Conservation (phyloP, 2,113 vertebrate species). For the Aptenodytes patagonicus region DNA sequence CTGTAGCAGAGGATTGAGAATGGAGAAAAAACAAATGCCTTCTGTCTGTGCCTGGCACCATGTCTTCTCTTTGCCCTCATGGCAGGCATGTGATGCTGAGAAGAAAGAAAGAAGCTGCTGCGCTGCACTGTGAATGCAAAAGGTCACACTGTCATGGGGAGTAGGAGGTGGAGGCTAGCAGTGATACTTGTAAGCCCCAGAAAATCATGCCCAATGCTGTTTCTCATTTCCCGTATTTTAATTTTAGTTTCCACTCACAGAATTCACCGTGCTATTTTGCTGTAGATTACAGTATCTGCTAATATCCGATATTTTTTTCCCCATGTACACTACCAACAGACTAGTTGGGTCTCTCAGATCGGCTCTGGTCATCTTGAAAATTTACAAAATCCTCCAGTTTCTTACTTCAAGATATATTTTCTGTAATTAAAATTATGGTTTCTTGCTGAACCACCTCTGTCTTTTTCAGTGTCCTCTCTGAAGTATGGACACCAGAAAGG, state of each 20-base stretch:
- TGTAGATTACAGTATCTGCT: background rate
- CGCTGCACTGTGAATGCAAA: background rate
- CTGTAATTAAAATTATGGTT: background rate
- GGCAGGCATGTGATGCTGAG: slow-evolving; percentile 9
- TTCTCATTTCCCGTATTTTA: background rate
- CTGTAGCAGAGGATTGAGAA: background rate
- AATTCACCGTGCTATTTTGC: background rate
- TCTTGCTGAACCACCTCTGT: background rate
- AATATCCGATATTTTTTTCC: background rate
- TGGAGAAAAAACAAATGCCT: background rate
- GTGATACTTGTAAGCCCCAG: background rate
- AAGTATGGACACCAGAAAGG: background rate
- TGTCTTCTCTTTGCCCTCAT: background rate
- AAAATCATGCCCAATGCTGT: background rate
- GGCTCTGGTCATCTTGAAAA: background rate
- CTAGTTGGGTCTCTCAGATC: background rate
- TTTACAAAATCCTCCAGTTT: background rate
- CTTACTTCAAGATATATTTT: background rate
- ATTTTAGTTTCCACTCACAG: background rate
- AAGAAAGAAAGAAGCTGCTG: background rate
- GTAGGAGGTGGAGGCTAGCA: background rate
- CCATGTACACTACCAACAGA: background rate
- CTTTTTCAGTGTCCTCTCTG: background rate
- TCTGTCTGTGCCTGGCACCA: slow-evolving; percentile 16
- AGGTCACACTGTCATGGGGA: background rate